phyloP scores from a whole-genome alignment of 2,888 invertebrate species.

The Nymphalis polychloros region DNA sequence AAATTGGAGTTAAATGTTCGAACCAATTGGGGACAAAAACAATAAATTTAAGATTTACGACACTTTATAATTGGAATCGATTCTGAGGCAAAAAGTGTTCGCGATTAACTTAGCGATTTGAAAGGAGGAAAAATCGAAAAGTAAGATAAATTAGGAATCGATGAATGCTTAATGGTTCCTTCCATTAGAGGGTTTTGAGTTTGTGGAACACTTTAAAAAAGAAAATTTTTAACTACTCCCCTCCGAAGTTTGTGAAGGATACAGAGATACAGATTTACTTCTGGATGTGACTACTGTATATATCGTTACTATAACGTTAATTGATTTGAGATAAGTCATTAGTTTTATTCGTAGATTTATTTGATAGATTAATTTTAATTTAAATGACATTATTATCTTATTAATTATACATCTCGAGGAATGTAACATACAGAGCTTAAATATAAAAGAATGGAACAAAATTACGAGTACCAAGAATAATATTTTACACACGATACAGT shows the following conservation, averaged over 20 bases:
- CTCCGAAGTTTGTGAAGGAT: slow-evolving; percentile 59
- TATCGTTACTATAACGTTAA: too few species aligned
- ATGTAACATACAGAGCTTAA: too few species aligned
- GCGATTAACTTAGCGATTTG: slow-evolving; percentile 62
- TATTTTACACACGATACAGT: too few species aligned
- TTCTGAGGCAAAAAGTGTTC: slow-evolving; percentile 54
- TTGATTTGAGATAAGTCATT: too few species aligned
- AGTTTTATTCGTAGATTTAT: too few species aligned
- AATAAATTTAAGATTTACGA: slow-evolving; percentile 56
- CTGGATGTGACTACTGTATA: slow-evolving; percentile 33
- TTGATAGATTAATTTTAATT: too few species aligned
- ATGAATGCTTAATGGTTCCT: slow-evolving; percentile 76
- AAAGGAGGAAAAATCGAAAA: slow-evolving; percentile 72
- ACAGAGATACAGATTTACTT: slow-evolving; percentile 45
- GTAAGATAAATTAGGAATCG: slow-evolving; percentile 77
- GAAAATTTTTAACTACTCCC: slow-evolving; percentile 67
- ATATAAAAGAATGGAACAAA: too few species aligned
- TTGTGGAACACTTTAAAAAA: slow-evolving; percentile 61
- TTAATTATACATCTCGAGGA: too few species aligned
- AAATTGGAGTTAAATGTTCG: slow-evolving; percentile 39
- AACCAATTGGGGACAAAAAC: slow-evolving; percentile 38
- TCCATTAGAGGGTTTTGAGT: slow-evolving; percentile 77
- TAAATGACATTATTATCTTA: too few species aligned
- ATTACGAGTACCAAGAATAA: too few species aligned
- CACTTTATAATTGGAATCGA: slow-evolving; percentile 58